phyloP scores from a whole-genome alignment of 2,113 vertebrate genomes.

The Cynoglossus semilaevis region DNA sequence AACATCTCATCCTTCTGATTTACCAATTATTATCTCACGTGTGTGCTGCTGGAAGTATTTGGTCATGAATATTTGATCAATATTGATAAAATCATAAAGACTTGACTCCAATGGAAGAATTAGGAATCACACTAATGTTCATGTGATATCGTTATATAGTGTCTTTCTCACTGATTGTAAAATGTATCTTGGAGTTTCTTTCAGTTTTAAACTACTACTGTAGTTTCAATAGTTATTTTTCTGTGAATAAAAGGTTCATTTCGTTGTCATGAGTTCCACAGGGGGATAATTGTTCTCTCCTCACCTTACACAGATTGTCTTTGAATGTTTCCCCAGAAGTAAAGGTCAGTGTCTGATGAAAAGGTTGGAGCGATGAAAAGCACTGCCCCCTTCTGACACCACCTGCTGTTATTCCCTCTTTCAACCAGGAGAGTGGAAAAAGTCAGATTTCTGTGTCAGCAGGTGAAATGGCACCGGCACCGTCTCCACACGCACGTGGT shows the following conservation, averaged over 20 bases:
- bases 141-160: neutral
- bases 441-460: neutral
- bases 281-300: neutral
- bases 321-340: neutral
- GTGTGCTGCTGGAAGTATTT: neutral
- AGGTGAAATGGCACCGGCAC: constrained; percentile 4
- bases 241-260: neutral
- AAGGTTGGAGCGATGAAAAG: constrained; percentile 35
- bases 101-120: neutral
- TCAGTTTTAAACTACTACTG: too few relatives aligned
- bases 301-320: neutral
- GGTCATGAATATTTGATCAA: constrained; percentile 5
- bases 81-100: neutral
- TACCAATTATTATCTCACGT: constrained; percentile 8
- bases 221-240: neutral
- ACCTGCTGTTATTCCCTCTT: constrained; percentile 60
- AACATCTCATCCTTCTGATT: constrained; percentile 2
- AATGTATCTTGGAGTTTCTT: too few relatives aligned
- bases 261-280: neutral
- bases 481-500: neutral
- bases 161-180: neutral
- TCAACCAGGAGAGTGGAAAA: constrained; percentile 29
- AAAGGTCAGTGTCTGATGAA: constrained; percentile 42
- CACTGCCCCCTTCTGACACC: constrained; percentile 64
- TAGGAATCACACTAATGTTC: neutral